phyloP scores from a whole-genome alignment of 2,113 vertebrate species.

The Benitochromis conjunctus region DNA sequence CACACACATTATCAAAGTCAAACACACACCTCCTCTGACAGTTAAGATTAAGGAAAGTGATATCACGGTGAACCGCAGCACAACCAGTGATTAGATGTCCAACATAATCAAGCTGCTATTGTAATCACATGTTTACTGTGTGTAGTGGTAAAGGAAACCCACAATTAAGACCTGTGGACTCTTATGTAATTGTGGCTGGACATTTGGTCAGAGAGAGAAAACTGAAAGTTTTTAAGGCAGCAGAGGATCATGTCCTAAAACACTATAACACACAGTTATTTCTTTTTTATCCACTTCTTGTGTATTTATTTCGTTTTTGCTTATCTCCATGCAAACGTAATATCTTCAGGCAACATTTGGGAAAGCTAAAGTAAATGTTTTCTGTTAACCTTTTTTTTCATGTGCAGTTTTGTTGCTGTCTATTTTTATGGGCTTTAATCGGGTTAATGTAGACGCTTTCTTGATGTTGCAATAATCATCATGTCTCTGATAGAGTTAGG shows the following conservation, averaged over 20 bases:
- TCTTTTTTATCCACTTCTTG: fast-evolving
- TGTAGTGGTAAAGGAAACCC: conserved; percentile 41
- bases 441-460: not conserved
- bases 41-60: conserved; percentile 52
- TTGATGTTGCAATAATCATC: not conserved
- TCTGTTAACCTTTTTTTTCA: not conserved
- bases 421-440: not conserved
- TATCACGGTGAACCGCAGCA: conserved; percentile 40
- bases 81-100: conserved; percentile 53
- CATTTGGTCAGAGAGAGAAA: conserved; percentile 1
- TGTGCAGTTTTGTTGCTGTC: not conserved
- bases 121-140: conserved; percentile 60
- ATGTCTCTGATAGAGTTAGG: conserved; percentile 1
- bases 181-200: conserved; percentile 39
- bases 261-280: not conserved
- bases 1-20: conserved; percentile 38
- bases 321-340: not conserved
- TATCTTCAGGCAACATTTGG: not conserved
- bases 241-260: not conserved
- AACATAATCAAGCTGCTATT: conserved; percentile 46
- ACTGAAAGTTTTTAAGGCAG: not conserved
- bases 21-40: conserved; percentile 44
- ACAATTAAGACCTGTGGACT: conserved; percentile 38
- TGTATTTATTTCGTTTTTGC: not conserved
- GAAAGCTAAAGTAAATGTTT: not conserved